phyloP scores from a whole-genome alignment of 2,113 vertebrate species.

The Toxotes jaculatrix region DNA sequence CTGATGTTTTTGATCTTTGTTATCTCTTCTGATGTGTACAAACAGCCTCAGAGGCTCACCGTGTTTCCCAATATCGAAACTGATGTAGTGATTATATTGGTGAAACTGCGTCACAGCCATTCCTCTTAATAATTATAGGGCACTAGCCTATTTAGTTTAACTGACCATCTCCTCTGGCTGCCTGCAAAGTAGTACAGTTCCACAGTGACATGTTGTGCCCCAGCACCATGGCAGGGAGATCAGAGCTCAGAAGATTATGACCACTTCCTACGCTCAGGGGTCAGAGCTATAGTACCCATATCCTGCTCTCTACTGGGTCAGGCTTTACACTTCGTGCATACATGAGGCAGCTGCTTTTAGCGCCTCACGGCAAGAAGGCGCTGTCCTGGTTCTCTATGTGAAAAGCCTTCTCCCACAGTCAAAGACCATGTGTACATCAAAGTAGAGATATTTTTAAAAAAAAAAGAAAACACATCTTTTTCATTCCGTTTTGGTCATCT shows the following conservation, averaged over 20 bases:
- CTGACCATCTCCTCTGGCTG: constrained; percentile 19
- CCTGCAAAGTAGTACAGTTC: constrained; percentile 45
- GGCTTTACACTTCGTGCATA: constrained; percentile 20
- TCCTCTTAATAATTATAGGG: constrained; percentile 31
- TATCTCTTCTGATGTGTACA: constrained; percentile 42
- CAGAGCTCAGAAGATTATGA: constrained; percentile 65
- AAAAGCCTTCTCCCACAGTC: constrained; percentile 23
- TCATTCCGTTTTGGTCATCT: constrained; percentile 10
- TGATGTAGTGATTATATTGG: constrained; percentile 15
- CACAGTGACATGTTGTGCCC: constrained; percentile 42
- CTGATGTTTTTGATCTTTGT: constrained; percentile 45
- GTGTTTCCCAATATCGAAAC: constrained; percentile 24
- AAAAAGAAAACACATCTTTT: not conserved
- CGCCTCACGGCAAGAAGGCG: not conserved
- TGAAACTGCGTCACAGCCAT: not conserved
- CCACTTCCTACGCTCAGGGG: constrained; percentile 45
- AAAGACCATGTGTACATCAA: not conserved
- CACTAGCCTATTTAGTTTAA: constrained; percentile 32
- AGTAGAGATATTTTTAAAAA: constrained; percentile 15
- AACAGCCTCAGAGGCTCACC: constrained; percentile 26
- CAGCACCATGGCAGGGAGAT: constrained; percentile 32
- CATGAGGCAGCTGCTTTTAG: not conserved
- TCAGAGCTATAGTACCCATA: constrained; percentile 40
- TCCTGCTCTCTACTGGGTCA: constrained; percentile 52
- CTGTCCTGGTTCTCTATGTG: not conserved